Base-by-base conservation (phyloP, 2,113 vertebrate genomes). In the Mesoclemmys tuberculata region DNA sequence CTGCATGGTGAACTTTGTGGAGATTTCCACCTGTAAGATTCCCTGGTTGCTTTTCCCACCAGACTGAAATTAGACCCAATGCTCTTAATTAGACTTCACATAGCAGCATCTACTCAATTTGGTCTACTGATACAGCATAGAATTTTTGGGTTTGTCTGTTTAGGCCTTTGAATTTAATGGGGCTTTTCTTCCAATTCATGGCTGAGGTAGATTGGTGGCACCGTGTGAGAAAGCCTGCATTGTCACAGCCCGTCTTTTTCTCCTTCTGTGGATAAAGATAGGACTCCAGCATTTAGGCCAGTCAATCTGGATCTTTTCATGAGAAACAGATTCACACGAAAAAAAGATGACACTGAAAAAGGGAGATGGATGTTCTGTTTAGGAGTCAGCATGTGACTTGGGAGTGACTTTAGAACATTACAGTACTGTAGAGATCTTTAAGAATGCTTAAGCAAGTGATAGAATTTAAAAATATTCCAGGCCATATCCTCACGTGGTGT, bases 261-360 rank as follows among this genome's bases (percentile, higher is more conserved):
- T 3, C 0, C 80, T 81, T 93, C 92, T 93, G 52, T 41, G 91
- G 91, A 82, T 44, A 64, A 93, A 78, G 5, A 82, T 82, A 94
- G 85, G 90, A 78, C 85, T 95, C 41, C 71, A 80, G 74, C 87
- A 89, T 94, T 54, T 91, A 91, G 2, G 2, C 80, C 93, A 96
- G 82, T 71, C 88, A 77, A 92, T 64, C 56, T 0, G 0, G 55
- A 89, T 51, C 90, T 95, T 95, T 94, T 93, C 87, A 94, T 94
- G 90, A 96, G 95, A 96, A 97, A 94, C 77, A 93, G 68, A 95
- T 93, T 95, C 75, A 10, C 92, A 96, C 96, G 88, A 96, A 97
- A 97, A 95, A 96, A 96, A 95, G 93, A 96, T 96, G 95, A 95
- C 87, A 93, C 81, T 95, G 93, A 94, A 95, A 95, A 96, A 95